phyloP scores from a whole-genome alignment of 2,888 invertebrate genomes.

The Hydropsyche betteni region DNA sequence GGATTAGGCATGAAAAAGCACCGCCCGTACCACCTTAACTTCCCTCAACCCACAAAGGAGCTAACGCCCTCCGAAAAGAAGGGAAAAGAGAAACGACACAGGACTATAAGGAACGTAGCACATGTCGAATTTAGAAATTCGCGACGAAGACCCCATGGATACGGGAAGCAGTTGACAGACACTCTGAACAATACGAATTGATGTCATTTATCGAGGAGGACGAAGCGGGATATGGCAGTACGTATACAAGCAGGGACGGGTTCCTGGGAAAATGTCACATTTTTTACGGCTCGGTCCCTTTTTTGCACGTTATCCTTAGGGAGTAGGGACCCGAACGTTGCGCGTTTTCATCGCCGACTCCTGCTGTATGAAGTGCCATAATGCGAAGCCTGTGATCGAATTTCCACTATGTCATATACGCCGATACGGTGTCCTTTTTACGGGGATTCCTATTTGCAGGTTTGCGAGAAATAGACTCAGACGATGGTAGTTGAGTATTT shows the following conservation, averaged over 20 bases:
- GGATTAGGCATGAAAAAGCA: constrained; percentile 1
- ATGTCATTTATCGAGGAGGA: constrained; percentile 42
- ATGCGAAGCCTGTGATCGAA: neutral
- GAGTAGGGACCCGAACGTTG: constrained; percentile 18
- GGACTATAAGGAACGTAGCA: constrained; percentile 4
- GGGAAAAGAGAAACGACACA: neutral
- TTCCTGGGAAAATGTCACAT: constrained; percentile 32
- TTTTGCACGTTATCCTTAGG: constrained; percentile 26
- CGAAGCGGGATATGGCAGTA: neutral
- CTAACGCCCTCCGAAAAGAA: neutral
- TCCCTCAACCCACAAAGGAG: neutral
- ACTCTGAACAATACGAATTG: constrained; percentile 43
- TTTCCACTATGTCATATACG: neutral
- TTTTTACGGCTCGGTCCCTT: constrained; percentile 38
- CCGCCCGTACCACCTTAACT: neutral
- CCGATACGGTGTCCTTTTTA: constrained; percentile 1
- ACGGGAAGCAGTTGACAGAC: constrained; percentile 31
- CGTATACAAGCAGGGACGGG: neutral
- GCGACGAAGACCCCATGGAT: neutral
- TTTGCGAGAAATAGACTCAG: too few species aligned
- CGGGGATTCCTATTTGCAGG: too few species aligned
- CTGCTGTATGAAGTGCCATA: constrained; percentile 12
- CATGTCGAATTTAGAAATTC: constrained; percentile 28
- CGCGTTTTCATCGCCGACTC: neutral
- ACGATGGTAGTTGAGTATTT: too few species aligned